Conservation (phyloP, 2,797 vertebrate species). For the Myiotriccus ornatus region DNA sequence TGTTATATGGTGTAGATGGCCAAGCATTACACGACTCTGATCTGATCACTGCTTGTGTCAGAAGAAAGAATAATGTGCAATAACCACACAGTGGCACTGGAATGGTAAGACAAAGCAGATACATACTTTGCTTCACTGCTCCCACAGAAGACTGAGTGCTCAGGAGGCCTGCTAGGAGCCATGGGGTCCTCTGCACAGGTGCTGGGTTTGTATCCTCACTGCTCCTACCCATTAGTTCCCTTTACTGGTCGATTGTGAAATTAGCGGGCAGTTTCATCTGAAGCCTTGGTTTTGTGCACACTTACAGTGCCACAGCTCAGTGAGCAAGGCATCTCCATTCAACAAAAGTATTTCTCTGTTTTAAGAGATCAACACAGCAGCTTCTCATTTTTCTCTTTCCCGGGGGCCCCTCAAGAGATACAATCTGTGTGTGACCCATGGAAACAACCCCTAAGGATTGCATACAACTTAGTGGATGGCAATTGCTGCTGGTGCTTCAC, state of each 20-base stretch:
- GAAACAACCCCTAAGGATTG: background rate
- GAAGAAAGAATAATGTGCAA: background rate
- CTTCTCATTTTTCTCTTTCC: background rate
- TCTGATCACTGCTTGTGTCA: background rate
- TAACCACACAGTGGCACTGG: background rate
- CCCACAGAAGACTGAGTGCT: background rate
- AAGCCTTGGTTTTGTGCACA: background rate
- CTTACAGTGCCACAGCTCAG: background rate
- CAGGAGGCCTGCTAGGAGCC: background rate
- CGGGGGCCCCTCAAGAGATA: background rate
- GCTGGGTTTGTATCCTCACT: background rate
- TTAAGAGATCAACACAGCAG: background rate
- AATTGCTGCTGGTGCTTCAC: background rate
- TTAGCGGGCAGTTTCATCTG: background rate
- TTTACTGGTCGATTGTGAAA: background rate
- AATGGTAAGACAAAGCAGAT: background rate
- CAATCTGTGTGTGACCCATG: fast-evolving
- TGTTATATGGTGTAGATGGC: background rate
- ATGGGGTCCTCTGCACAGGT: background rate
- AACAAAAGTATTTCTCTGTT: background rate
- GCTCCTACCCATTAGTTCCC: background rate
- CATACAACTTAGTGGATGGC: background rate
- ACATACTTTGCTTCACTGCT: background rate
- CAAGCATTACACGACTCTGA: background rate
- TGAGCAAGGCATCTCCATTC: background rate